Percentiles rank a stretch among this genome's conserved stretches.
These are phyloP conservation scores for Notothenia rossii DNA, from an alignment of 2,113 vertebrate species.

Conservation along the genomic window DNA sequence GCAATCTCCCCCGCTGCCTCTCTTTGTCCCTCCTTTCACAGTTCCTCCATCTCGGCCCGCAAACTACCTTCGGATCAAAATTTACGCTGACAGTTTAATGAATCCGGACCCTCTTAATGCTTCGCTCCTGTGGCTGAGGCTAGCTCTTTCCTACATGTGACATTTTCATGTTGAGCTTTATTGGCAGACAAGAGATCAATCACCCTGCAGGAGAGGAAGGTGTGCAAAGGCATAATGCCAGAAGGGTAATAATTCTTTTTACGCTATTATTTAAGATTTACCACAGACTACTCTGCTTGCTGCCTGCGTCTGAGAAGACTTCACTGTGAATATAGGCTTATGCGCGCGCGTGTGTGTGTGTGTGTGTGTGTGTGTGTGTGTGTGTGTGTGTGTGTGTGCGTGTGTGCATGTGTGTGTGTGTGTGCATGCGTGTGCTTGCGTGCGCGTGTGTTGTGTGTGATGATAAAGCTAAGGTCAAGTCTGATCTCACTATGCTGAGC, in stretches of 20 bases:
- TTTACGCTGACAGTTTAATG: constrained; percentile 84
- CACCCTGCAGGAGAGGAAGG: constrained; percentile 67
- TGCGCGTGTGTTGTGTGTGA: constrained; percentile 21
- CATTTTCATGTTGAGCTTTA: constrained; percentile 80
- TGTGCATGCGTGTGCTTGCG: constrained; percentile 8
- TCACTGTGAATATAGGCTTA: constrained; percentile 39
- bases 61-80: constrained; percentile 74
- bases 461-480: constrained; percentile 68
- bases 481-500: constrained; percentile 51
- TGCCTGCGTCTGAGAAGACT: constrained; percentile 42
- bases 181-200: constrained; percentile 80
- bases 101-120: constrained; percentile 77
- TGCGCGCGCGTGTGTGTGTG: constrained; percentile 11
- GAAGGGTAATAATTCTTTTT: constrained; percentile 76
- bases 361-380: constrained; percentile 31
- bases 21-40: constrained; percentile 1
- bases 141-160: constrained; percentile 70
- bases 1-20: constrained; percentile 32
- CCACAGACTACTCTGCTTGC: constrained; percentile 46
- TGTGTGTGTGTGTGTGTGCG: constrained; percentile 9
- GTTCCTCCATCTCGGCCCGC: constrained; percentile 43
- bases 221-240: constrained; percentile 75
- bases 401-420: constrained; percentile 25
- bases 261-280: constrained; percentile 82
- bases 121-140: constrained; percentile 62